phyloP scores from a whole-genome alignment of 2,888 invertebrate species.

The Nyleta sp. region DNA sequence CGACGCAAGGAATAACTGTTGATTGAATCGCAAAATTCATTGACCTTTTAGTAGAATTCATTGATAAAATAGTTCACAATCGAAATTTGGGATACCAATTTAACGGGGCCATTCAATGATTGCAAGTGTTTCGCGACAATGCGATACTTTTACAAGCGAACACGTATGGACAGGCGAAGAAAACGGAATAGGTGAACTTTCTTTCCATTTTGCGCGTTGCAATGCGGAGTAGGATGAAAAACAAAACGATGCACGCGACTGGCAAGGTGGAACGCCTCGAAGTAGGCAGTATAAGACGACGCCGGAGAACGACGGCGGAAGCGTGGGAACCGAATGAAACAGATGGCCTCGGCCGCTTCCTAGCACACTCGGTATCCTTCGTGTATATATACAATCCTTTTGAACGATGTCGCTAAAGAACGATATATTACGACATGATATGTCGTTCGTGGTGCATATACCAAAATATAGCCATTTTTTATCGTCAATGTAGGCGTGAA shows the following conservation, averaged over 20 bases:
- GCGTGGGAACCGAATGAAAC: conserved; percentile 81
- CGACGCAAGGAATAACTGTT: too few species aligned
- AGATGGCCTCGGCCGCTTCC: conserved; percentile 77
- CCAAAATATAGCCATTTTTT: background rate
- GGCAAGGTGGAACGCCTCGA: conserved; percentile 52
- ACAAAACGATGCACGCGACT: conserved; percentile 56
- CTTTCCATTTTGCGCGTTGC: conserved; percentile 27
- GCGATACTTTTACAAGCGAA: conserved; percentile 11
- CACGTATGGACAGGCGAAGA: background rate
- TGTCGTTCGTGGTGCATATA: background rate
- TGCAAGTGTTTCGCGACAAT: conserved; percentile 41
- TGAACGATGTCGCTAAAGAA: background rate
- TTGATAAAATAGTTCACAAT: too few species aligned
- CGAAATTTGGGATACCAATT: too few species aligned
- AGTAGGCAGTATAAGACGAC: conserved; percentile 68
- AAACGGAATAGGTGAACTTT: conserved; percentile 34
- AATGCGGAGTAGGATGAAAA: conserved; percentile 46
- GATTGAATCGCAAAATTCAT: too few species aligned
- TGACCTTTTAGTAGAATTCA: too few species aligned
- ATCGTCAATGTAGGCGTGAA: background rate
- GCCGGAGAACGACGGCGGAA: conserved; percentile 75
- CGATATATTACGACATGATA: background rate
- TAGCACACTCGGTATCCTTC: conserved; percentile 73
- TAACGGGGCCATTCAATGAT: conserved; percentile 49
- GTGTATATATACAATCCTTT: conserved; percentile 31